Conservation (phyloP, 2,797 vertebrate genomes). For the Premnoplex brunnescens region DNA sequence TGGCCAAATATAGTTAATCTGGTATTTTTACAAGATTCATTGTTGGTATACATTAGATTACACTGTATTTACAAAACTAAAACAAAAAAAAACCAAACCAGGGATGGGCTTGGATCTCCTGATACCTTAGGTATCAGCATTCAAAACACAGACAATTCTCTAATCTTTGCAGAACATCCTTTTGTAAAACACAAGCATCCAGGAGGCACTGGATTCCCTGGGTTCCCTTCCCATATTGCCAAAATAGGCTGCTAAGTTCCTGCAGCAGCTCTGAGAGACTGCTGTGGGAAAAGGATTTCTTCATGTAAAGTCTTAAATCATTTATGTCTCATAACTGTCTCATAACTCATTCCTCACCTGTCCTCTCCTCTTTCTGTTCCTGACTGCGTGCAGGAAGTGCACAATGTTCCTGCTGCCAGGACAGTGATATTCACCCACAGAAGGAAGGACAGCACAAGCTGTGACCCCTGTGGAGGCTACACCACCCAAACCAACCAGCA, state of each 20-base stretch:
- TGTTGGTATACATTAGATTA: not conserved
- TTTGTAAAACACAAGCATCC: not conserved
- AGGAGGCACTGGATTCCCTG: not conserved
- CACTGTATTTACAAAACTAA: not conserved
- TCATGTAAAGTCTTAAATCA: not conserved
- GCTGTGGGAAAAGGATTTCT: not conserved
- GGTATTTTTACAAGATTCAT: conserved; percentile 19
- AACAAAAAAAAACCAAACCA: not conserved
- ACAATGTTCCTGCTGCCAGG: not conserved
- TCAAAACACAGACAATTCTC: conserved; percentile 1
- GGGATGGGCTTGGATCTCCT: not conserved
- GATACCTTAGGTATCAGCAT: not conserved
- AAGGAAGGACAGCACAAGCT: not conserved
- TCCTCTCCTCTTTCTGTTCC: not conserved
- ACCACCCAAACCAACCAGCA: not conserved
- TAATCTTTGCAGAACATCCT: conserved; percentile 4
- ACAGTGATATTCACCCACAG: not conserved
- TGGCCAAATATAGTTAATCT: conserved; percentile 33
- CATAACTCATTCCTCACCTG: not conserved
- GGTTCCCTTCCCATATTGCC: not conserved
- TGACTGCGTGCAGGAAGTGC: not conserved
- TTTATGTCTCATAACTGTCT: not conserved
- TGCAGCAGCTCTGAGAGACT: not conserved
- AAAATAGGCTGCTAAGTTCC: not conserved
- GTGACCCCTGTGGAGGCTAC: rapidly evolving